These are phyloP conservation scores for Ceyx cyanopectus DNA, from an alignment of 2,113 vertebrate genomes.

Conservation along the genomic window DNA sequence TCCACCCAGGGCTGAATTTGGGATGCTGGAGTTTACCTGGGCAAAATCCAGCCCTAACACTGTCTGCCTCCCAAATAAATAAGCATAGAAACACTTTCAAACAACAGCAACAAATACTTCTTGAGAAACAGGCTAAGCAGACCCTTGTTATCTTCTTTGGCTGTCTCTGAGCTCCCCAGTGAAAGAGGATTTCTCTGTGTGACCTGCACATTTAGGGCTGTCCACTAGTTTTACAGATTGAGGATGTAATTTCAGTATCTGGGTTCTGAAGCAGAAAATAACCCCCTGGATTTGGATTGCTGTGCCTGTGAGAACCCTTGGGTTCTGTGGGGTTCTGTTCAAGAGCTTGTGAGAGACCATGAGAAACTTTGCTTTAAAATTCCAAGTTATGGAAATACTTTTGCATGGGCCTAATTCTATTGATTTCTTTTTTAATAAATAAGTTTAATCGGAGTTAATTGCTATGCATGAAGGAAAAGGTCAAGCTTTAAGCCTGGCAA, in stretches of 20 bases:
- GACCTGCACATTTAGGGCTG: background rate
- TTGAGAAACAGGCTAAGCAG: background rate
- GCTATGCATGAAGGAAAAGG: background rate
- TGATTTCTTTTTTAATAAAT: background rate
- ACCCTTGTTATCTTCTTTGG: background rate
- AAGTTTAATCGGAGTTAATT: background rate
- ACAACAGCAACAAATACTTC: background rate
- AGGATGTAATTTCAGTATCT: background rate
- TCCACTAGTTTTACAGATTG: background rate
- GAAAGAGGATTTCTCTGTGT: background rate
- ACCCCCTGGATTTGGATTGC: background rate
- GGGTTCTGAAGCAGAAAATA: background rate
- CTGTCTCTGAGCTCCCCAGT: background rate
- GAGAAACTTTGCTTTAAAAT: background rate
- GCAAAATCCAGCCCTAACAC: background rate
- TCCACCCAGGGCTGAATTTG: background rate
- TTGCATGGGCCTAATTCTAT: background rate
- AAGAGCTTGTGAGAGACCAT: background rate
- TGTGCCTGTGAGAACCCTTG: background rate
- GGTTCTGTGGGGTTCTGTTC: background rate
- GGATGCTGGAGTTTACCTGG: background rate
- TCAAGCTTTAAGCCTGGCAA: background rate
- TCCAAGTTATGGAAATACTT: background rate
- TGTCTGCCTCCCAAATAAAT: background rate
- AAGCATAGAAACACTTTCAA: background rate